Conservation (phyloP, 2,113 vertebrate genomes). For the Hemibagrus wyckioides region DNA sequence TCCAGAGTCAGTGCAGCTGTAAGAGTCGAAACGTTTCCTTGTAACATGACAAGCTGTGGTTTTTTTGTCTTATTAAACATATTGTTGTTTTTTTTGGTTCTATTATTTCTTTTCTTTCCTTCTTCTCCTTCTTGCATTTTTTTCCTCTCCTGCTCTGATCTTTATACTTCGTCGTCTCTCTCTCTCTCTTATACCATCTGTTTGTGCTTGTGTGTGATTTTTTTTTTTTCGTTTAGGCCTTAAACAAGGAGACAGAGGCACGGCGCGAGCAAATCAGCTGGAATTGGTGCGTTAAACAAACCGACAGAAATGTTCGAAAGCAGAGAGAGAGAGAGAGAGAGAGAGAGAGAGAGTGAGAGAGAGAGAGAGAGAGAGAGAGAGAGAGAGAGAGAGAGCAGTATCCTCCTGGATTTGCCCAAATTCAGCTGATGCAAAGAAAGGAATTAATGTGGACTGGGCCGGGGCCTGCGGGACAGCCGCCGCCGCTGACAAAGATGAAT, state of each 20-base stretch:
- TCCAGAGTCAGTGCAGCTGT: not conserved
- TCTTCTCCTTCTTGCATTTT: conserved; percentile 68
- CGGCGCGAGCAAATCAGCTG: conserved; percentile 80
- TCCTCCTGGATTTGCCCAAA: conserved; percentile 99
- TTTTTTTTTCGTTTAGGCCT: conserved; percentile 92
- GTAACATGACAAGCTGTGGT: not conserved
- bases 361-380: conserved; percentile 33
- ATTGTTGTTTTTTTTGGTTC: not conserved
- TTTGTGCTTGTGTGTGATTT: not conserved
- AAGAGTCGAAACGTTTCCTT: not conserved
- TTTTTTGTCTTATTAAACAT: not conserved
- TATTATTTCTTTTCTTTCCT: conserved; percentile 64
- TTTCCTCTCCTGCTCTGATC: conserved; percentile 75
- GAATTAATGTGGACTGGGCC: conserved; percentile 90
- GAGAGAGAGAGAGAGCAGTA: conserved; percentile 26
- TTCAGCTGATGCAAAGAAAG: conserved; percentile 99
- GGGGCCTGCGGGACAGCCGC: conserved; percentile 87
- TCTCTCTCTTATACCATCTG: conserved; percentile 80
- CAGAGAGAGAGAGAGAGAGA: conserved; percentile 1
- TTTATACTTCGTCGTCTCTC: conserved; percentile 87
- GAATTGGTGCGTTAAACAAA: conserved; percentile 96
- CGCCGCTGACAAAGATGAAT: conserved; percentile 99
- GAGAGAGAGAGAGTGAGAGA: conserved; percentile 23
- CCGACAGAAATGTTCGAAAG: conserved; percentile 49
- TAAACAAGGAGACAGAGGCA: conserved; percentile 83